These are phyloP conservation scores for Mirza zaza DNA, from an alignment of 2,113 vertebrate genomes.

Conservation along the genomic window DNA sequence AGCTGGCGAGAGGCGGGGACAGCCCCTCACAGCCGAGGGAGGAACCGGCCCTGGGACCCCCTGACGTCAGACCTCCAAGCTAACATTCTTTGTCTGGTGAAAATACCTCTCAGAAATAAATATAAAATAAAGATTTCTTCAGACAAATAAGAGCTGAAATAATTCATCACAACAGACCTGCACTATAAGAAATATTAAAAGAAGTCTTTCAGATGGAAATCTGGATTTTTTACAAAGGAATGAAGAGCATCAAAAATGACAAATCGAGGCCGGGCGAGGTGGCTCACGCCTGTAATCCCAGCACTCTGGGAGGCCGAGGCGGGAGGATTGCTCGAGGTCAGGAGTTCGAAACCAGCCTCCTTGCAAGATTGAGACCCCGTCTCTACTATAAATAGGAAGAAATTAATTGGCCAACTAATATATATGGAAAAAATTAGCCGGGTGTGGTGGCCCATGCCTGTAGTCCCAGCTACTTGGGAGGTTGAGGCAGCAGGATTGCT, in stretches of 20 bases:
- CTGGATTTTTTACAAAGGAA: background rate
- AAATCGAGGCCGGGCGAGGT: too few relatives aligned
- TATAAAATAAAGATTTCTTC: background rate
- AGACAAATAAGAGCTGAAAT: background rate
- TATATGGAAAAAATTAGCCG: too few relatives aligned
- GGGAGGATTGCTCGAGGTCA: too few relatives aligned
- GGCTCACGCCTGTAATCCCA: too few relatives aligned
- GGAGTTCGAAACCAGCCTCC: too few relatives aligned
- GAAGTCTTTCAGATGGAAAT: background rate
- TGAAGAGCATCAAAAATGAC: background rate
- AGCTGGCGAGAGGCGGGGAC: background rate
- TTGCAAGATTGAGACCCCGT: too few relatives aligned
- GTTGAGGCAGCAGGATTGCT: too few relatives aligned
- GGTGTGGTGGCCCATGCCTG: too few relatives aligned
- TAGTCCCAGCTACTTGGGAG: too few relatives aligned
- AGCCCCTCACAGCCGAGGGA: background rate
- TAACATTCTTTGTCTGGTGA: background rate
- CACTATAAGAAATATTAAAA: background rate
- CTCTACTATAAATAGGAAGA: too few relatives aligned
- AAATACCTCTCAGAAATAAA: background rate
- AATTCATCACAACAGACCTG: background rate
- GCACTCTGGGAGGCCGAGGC: too few relatives aligned
- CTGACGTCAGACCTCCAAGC: background rate
- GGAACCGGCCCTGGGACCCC: background rate
- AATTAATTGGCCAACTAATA: too few relatives aligned